Evolutionary conservation across 2,113 vertebrate genomes (phyloP).

Genomic region (Ellobius talpinus): DNA sequence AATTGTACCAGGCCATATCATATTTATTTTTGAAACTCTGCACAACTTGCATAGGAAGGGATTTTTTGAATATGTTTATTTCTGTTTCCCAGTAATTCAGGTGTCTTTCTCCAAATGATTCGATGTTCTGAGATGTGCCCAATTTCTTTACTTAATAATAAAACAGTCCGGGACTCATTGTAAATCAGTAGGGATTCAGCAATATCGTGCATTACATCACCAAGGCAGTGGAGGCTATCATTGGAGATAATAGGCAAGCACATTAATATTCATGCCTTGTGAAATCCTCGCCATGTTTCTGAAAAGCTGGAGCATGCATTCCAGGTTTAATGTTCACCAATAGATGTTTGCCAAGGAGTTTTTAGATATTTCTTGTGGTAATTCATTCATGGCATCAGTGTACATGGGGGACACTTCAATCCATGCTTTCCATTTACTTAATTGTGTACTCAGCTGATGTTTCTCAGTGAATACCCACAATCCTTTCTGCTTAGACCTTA

Average conservation of each 20-base stretch:
- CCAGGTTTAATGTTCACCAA: slow-evolving; percentile 64
- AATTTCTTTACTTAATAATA: slow-evolving; percentile 79
- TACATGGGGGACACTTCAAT: slow-evolving; percentile 50
- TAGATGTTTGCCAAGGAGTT: slow-evolving; percentile 56
- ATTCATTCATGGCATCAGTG: slow-evolving; percentile 47
- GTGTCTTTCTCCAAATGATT: slow-evolving; percentile 73
- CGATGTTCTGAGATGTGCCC: slow-evolving; percentile 72
- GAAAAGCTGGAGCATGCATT: slow-evolving; percentile 71
- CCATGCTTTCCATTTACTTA: slow-evolving; percentile 62
- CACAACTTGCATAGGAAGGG: slow-evolving; percentile 58
- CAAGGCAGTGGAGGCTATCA: slow-evolving; percentile 71
- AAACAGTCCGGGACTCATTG: slow-evolving; percentile 74
- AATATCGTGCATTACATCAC: slow-evolving; percentile 73
- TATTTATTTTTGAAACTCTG: slow-evolving; percentile 67
- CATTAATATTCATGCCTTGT: slow-evolving; percentile 81
- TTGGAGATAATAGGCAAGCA: slow-evolving; percentile 79
- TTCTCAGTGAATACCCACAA: not conserved
- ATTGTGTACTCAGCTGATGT: slow-evolving; percentile 49
- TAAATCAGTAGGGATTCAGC: slow-evolving; percentile 78
- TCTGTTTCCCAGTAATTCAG: slow-evolving; percentile 67
- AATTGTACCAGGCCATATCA: not conserved
- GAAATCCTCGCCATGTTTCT: slow-evolving; percentile 64
- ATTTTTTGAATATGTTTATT: slow-evolving; percentile 66
- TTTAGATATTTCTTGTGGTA: slow-evolving; percentile 55
- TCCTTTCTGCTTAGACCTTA: slow-evolving; percentile 33